Evolutionary conservation across 92 coral and sea anemone species (phyloP), one percentile per base, ranked within the genome.

Genomic region (Actinernus sp.): DNA sequence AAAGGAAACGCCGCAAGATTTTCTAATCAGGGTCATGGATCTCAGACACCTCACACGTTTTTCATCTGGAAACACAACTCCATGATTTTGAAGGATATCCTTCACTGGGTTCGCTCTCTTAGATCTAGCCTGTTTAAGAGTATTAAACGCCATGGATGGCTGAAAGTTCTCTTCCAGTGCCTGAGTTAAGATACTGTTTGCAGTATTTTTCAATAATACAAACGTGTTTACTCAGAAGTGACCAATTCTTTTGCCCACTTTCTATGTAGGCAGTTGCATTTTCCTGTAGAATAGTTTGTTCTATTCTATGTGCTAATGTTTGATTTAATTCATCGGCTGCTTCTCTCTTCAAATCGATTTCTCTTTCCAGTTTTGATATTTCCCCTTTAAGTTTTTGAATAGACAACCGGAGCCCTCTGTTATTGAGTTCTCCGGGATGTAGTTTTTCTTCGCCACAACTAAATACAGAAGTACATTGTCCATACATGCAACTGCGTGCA

Each of bases 131-230:
- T n/a, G n/a, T n/a, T n/a, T n/a, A n/a, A n/a, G n/a, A n/a, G n/a
- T n/a, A n/a, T n/a, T n/a, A n/a, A n/a, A n/a, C n/a, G n/a, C n/a
- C n/a, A n/a, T n/a, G n/a, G n/a, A n/a, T n/a, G n/a, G n/a, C n/a
- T n/a, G n/a, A n/a, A n/a, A n/a, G n/a, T n/a, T n/a, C n/a, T n/a
- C n/a, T n/a, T n/a, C n/a, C n/a, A n/a, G n/a, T n/a, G n/a, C n/a
- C n/a, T n/a, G n/a, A n/a, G n/a, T n/a, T n/a, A n/a, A n/a, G n/a
- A n/a, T n/a, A n/a, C 31, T 26, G 32, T 49, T 71, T 81, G 27
- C 87, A 81, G 57, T 62, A 81, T 39, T 81, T 54, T 55, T 81
- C 81, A 11, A 81, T 58, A n/a, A 72, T 17, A 22, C 21, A 68
- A 30, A 73, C 68, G 37, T 72, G 81, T 47, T 81, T 72, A 36